Evolutionary conservation across 2,113 vertebrate genomes (phyloP).

Genomic region (Clarias batrachus): DNA sequence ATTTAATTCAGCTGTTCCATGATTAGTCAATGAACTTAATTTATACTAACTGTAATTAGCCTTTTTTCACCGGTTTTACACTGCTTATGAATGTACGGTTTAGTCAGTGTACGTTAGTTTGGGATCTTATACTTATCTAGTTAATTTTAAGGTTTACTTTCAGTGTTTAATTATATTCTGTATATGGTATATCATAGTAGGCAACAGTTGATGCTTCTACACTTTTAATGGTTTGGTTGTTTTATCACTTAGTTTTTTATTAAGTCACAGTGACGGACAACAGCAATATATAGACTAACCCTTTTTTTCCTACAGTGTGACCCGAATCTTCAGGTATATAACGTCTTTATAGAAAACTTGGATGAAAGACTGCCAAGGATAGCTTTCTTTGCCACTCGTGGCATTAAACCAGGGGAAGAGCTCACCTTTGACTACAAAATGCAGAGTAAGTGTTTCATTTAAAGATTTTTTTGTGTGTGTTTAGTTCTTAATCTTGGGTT

Average conservation of each 20-base stretch:
- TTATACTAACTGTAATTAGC: background rate
- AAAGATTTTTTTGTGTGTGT: background rate
- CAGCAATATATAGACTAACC: background rate
- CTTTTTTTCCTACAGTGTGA: conserved; percentile 69
- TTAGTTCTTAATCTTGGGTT: background rate
- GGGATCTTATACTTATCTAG: background rate
- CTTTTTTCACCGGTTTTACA: background rate
- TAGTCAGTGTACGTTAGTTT: background rate
- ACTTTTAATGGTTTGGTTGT: background rate
- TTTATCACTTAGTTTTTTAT: background rate
- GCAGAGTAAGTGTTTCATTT: conserved; percentile 68
- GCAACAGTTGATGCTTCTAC: background rate
- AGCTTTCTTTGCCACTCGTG: conserved; percentile 78
- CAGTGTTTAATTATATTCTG: background rate
- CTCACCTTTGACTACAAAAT: conserved; percentile 89
- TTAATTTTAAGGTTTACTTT: background rate
- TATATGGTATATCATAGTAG: background rate
- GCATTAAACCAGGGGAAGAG: conserved; percentile 78
- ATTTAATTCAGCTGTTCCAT: background rate
- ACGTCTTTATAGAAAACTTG: conserved; percentile 82
- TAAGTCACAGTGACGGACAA: background rate
- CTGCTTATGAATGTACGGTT: background rate
- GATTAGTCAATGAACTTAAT: background rate
- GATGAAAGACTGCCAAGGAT: conserved; percentile 79
- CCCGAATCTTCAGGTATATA: conserved; percentile 84